Percentiles rank a stretch among this genome's conserved stretches.
These are phyloP conservation scores for Odocoileus hemionus DNA, from an alignment of 2,113 vertebrate species.

Conservation along the genomic window DNA sequence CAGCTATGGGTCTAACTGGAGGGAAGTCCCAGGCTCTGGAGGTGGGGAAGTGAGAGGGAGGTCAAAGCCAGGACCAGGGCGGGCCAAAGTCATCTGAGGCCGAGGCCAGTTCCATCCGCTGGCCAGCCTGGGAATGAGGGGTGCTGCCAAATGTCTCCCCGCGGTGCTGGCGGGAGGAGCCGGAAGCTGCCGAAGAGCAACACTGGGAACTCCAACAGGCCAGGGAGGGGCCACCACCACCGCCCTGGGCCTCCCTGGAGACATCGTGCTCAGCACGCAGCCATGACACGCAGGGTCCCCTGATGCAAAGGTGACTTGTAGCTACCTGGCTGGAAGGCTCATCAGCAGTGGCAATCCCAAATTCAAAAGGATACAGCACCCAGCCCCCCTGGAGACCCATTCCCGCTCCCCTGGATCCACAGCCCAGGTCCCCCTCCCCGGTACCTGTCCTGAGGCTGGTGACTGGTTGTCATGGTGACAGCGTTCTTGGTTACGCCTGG, in stretches of 20 bases:
- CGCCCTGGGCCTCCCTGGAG: not conserved
- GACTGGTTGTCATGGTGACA: slow-evolving; percentile 64
- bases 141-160: slow-evolving; percentile 20
- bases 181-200: not conserved
- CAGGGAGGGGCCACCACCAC: not conserved
- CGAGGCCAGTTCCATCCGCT: slow-evolving; percentile 11
- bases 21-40: not conserved
- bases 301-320: not conserved
- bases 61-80: not conserved
- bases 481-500: not conserved
- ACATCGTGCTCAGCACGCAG: not conserved
- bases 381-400: not conserved
- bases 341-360: not conserved
- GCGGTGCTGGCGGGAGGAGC: not conserved
- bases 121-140: not conserved
- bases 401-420: not conserved
- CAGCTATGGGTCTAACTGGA: not conserved
- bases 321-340: not conserved
- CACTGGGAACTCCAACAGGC: slow-evolving; percentile 47
- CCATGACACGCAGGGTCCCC: not conserved
- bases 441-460: slow-evolving; percentile 74
- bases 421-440: not conserved
- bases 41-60: not conserved
- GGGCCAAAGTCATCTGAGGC: not conserved
- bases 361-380: not conserved